Evolutionary conservation across 2,888 invertebrate species (phyloP).

Genomic region (Drosophila peninsularis): DNA sequence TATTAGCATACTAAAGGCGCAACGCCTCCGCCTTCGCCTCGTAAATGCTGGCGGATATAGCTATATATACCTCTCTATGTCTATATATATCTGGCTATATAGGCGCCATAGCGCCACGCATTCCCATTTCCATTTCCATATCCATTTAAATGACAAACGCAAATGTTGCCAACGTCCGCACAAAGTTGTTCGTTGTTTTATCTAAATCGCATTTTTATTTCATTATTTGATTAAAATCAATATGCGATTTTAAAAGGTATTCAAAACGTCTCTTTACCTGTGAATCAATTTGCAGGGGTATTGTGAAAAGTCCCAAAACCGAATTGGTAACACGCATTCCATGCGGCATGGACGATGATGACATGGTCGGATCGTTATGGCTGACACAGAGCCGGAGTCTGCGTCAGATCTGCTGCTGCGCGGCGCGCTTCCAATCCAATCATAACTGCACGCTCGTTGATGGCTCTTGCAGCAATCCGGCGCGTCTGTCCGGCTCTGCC

Average conservation of each 20-base stretch:
- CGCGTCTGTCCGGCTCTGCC: slow-evolving; percentile 15
- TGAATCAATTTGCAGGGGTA: slow-evolving; percentile 55
- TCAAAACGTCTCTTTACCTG: slow-evolving; percentile 43
- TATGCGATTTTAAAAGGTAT: slow-evolving; percentile 63
- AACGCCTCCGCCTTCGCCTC: slow-evolving; percentile 67
- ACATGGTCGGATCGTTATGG: slow-evolving; percentile 7
- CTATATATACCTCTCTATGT: background rate
- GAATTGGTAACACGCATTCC: slow-evolving; percentile 53
- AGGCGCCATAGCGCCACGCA: slow-evolving; percentile 28
- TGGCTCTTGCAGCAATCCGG: slow-evolving; percentile 43
- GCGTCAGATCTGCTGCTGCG: slow-evolving; percentile 1
- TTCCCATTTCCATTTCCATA: slow-evolving; percentile 46
- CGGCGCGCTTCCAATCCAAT: slow-evolving; percentile 4
- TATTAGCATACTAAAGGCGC: slow-evolving; percentile 49
- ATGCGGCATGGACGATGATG: slow-evolving; percentile 14
- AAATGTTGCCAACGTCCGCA: slow-evolving; percentile 57
- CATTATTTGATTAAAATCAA: slow-evolving; percentile 54
- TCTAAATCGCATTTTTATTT: slow-evolving; percentile 2
- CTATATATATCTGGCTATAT: background rate
- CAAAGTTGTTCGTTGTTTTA: slow-evolving; percentile 25
- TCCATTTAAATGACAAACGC: slow-evolving; percentile 54
- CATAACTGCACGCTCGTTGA: slow-evolving; percentile 47
- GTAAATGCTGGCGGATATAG: slow-evolving; percentile 61
- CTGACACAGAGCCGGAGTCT: background rate
- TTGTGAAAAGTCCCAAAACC: slow-evolving; percentile 54